A percentile compares a stretch with the other conserved stretches of the same genome.
Evolutionary conservation across 2,888 invertebrate species (phyloP).

Genomic region (Apotomis betuletana): DNA sequence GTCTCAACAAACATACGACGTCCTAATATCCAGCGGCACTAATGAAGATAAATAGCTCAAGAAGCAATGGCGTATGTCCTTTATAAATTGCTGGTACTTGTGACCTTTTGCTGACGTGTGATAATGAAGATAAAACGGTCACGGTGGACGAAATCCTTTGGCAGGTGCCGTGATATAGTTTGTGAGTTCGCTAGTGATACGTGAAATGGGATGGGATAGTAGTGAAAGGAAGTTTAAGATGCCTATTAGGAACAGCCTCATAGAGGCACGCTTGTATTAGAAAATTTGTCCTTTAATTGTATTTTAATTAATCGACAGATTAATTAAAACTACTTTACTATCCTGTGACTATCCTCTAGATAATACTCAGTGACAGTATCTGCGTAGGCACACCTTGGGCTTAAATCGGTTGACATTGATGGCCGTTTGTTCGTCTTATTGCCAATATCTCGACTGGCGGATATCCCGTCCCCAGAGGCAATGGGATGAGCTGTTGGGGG

Average conservation of each 20-base stretch:
- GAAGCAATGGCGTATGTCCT: neutral
- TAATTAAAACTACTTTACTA: no score
- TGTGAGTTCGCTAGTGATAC: conserved; percentile 34
- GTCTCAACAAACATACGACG: neutral
- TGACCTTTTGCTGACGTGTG: neutral
- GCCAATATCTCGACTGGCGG: no score
- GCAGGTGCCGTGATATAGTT: conserved; percentile 67
- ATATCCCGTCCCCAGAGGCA: no score
- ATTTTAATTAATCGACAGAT: no score
- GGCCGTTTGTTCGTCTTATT: no score
- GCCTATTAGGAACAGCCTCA: neutral
- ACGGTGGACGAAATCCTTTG: conserved; percentile 57
- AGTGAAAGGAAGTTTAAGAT: neutral
- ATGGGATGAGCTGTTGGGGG: no score
- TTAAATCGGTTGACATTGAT: no score
- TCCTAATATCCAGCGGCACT: neutral
- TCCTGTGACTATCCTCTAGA: no score
- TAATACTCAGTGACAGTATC: no score
- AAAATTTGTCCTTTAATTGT: no score
- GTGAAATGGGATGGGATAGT: neutral
- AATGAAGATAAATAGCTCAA: neutral
- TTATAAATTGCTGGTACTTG: neutral
- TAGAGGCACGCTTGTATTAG: neutral
- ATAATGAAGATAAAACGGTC: conserved; percentile 72
- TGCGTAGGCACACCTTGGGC: no score